Base-by-base conservation (phyloP, 1,140 invertebrate species). In the Cydia splendana region DNA sequence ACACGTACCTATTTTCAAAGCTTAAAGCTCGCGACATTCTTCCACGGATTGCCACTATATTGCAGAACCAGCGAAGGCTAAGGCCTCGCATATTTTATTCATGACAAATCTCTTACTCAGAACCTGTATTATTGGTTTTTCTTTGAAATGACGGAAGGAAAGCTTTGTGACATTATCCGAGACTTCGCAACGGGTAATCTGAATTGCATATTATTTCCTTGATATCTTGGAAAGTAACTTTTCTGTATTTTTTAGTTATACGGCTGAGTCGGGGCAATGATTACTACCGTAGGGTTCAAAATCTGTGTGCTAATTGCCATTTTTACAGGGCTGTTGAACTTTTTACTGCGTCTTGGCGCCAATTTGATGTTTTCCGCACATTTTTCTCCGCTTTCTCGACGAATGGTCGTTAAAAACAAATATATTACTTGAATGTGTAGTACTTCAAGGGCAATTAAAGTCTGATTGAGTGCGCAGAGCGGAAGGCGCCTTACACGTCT, bases 41-140 rank as follows among this genome's bases (percentile, higher is more conserved):
- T 80, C 76, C 77, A 77, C 53, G 74, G 76, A 69, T 75, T 80
- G 75, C 76, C 77, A 79, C 24, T 24, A 77, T 79, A 77, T 71
- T 45, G 67, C 34, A 71, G 10, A 65, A 34, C 38, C 53, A 45
- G 67, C 74, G 79, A 82, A 84, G 81, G 82, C 74, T 79, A 75
- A 80, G 77, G 67, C 79, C 82, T 80, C 77, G 62, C 76, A 78
- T 82, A 78, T 80, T 65, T 81, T 74, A 77, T 76, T 75, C 71
- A 78, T 74, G 74, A 71, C 30, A 38, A 71, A 45, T 71, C 67
- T 71, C 67, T 71, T 45, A 76, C 65, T 77, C 77, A 53, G 57
- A 57, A 48, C 57, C 75, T 75, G 65, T 45, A 77, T 30, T 74
- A 75, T 80, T 81, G 76, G 81, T 80, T 75, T 81, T 80, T 80